Evolutionary conservation across 2,113 vertebrate genomes (phyloP).

Genomic region (Gadus chalcogrammus): DNA sequence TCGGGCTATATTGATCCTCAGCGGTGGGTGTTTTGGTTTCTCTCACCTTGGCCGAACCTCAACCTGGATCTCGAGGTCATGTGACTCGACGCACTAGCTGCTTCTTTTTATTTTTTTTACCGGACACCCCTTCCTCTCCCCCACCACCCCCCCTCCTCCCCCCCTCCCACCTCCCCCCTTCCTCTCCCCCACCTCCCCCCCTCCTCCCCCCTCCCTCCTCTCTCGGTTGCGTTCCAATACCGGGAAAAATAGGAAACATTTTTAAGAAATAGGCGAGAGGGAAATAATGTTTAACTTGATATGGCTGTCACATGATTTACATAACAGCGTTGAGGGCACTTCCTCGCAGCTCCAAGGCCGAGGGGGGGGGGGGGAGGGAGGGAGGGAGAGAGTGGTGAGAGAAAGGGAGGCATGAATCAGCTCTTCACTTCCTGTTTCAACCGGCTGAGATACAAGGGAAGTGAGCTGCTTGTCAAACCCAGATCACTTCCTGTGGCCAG

Average conservation of each 20-base stretch:
- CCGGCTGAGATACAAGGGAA: constrained; percentile 34
- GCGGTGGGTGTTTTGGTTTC: constrained; percentile 29
- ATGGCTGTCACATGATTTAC: background rate
- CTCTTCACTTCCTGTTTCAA: constrained; percentile 50
- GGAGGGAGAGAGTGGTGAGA: constrained; percentile 29
- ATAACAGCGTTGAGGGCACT: constrained; percentile 3
- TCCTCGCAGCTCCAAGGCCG: background rate
- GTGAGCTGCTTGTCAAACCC: constrained; percentile 19
- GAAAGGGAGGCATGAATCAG: constrained; percentile 38
- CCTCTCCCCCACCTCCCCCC: too few relatives aligned
- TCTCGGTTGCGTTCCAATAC: background rate
- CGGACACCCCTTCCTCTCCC: constrained; percentile 23
- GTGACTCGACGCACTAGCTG: constrained; percentile 36
- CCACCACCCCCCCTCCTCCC: too few relatives aligned
- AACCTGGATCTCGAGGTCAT: constrained; percentile 41
- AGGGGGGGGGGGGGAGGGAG: too few relatives aligned
- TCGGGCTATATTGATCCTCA: constrained; percentile 74
- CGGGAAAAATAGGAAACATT: constrained; percentile 19
- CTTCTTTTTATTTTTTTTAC: constrained; percentile 28
- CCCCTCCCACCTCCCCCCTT: too few relatives aligned
- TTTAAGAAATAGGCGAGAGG: constrained; percentile 25
- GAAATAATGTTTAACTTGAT: constrained; percentile 1
- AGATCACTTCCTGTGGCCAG: constrained; percentile 35
- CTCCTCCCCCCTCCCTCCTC: constrained; percentile 27
- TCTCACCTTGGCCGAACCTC: constrained; percentile 2